Conservation (phyloP, 1,140 invertebrate species). For the Drosophila athabasca region DNA sequence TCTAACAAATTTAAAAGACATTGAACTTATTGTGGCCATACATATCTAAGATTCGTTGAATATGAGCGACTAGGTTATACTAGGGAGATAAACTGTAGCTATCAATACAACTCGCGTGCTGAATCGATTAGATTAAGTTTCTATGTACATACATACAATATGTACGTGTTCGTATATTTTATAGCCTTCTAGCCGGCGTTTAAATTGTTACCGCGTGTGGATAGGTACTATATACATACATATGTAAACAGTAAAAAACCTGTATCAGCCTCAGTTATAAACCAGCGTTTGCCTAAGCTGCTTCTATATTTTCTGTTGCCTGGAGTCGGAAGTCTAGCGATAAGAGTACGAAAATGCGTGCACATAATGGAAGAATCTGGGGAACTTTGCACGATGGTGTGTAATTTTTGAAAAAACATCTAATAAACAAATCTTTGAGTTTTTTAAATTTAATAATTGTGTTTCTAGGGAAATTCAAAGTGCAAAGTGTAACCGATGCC, state of each 20-base stretch:
- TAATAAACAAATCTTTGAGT: background rate
- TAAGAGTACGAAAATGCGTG: constrained; percentile 51
- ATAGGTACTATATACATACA: background rate
- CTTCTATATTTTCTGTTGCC: background rate
- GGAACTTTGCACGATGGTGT: constrained; percentile 56
- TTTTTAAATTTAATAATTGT: background rate
- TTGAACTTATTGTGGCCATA: background rate
- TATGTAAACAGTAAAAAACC: constrained; percentile 36
- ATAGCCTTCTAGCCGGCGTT: constrained; percentile 16
- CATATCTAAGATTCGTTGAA: constrained; percentile 2
- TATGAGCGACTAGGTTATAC: background rate
- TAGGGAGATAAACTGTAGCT: background rate
- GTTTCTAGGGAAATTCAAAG: constrained; percentile 57
- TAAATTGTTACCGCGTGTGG: too few relatives aligned
- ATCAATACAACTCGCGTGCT: constrained; percentile 11
- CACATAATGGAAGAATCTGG: constrained; percentile 61
- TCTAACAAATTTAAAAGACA: background rate
- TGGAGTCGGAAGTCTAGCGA: constrained; percentile 16
- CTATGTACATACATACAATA: too few relatives aligned
- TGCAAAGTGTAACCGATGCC: constrained; percentile 52
- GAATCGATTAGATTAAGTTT: constrained; percentile 19
- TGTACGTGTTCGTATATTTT: background rate
- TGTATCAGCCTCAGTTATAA: constrained; percentile 39
- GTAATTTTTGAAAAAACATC: constrained; percentile 1
- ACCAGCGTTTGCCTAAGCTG: constrained; percentile 6